Base-by-base conservation (phyloP, 92 coral and sea anemone species). In the Ricordea florida region DNA sequence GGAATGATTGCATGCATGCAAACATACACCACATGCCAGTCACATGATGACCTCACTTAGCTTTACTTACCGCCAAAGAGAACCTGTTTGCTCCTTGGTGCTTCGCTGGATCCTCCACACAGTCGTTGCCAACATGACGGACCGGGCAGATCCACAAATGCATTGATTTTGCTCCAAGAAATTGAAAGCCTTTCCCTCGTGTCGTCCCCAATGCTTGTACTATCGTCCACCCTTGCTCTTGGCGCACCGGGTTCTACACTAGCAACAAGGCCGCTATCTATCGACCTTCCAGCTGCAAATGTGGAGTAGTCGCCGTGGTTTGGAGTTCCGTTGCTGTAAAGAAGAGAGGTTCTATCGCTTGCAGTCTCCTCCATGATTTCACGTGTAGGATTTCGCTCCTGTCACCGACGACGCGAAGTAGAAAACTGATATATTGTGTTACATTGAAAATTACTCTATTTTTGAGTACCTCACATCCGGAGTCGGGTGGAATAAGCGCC, bases 131-230 rank as follows among this genome's bases (percentile, higher is more conserved):
- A 55, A 22, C 15, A 55, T 1, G 77, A 70, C 1, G 77, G 77
- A 17, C 55, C 55, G 10, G 77, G 65, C 7, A 9, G 46, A 22
- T 40, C 65, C 3, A 80, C 87, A 32, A 79, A 70, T n/a, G 65
- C 87, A 57, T 85, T 52, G 63, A 85, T 71, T 28, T 85, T 58
- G 14, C 80, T 70, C 90, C 90, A 85, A 2, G 82, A 76, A 61
- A 76, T 26, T 1, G 82, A 33, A 13, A 76, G 52, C 0, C 72
- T 34, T 26, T 50, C 55, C 42, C 66, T 49, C 6, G 37, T 10
- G 26, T 74, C 72, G 20, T 76, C 65, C 11, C 59, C 15, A 36
- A 15, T 25, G 25, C 36, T 2, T 22, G 24, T 18, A 5, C 0
- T 24, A 4, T 44, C 9, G 13, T 7, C 18, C 11, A n/a, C 57